These are phyloP conservation scores for Druon quercuslanigerum DNA, from an alignment of 1,140 invertebrate genomes.

Conservation along the genomic window DNA sequence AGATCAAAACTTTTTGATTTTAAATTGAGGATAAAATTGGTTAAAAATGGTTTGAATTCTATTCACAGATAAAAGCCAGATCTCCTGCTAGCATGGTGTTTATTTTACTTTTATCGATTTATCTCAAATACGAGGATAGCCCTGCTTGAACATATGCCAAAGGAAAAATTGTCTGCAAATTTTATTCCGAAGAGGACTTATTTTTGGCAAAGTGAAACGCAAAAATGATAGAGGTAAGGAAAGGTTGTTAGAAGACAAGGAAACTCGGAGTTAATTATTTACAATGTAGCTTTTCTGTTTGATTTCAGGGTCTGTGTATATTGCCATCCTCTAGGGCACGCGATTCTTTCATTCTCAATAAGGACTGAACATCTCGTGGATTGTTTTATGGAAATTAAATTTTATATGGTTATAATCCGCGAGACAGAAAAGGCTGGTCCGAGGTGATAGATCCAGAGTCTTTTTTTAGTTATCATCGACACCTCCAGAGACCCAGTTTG, in stretches of 20 bases:
- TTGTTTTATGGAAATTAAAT: constrained; percentile 5
- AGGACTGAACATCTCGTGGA: background rate
- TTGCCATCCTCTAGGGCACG: background rate
- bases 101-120: constrained; percentile 19
- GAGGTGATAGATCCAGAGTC: constrained; percentile 38
- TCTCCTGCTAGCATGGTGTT: constrained; percentile 22
- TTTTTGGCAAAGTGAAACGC: background rate
- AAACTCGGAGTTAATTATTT: constrained; percentile 22
- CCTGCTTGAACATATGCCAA: constrained; percentile 20
- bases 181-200: constrained; percentile 9
- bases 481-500: constrained; percentile 45
- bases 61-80: constrained; percentile 12
- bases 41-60: background rate
- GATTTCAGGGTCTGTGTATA: constrained; percentile 1
- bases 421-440: background rate
- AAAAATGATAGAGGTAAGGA: background rate
- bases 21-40: background rate
- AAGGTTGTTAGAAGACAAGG: constrained; percentile 10
- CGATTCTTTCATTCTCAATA: constrained; percentile 7
- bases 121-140: background rate
- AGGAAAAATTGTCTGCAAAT: constrained; percentile 29
- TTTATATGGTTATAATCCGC: background rate
- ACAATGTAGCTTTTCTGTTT: background rate
- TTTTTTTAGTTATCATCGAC: constrained; percentile 47
- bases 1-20: too few species aligned